These are phyloP conservation scores for Rhea americana DNA, from an alignment of 2,113 vertebrate species.

Conservation along the genomic window DNA sequence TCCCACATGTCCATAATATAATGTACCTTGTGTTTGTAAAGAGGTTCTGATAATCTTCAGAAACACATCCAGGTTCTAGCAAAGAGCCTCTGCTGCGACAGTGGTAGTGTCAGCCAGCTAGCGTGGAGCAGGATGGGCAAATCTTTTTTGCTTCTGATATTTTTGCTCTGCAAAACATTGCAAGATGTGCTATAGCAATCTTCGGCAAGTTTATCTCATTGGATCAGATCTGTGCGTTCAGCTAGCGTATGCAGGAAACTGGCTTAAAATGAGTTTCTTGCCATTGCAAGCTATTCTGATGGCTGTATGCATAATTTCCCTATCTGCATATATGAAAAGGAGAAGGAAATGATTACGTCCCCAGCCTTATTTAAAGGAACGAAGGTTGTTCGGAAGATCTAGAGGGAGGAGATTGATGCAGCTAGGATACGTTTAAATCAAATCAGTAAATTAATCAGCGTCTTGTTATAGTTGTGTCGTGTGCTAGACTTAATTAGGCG, in stretches of 20 bases:
- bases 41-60: not conserved
- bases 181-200: not conserved
- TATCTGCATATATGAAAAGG: not conserved
- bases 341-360: not conserved
- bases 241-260: accelerated
- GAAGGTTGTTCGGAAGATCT: conserved; percentile 33
- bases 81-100: not conserved
- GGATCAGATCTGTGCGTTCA: not conserved
- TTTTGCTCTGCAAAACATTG: accelerated
- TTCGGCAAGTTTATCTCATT: accelerated
- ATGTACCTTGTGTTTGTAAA: accelerated
- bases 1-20: accelerated
- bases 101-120: accelerated
- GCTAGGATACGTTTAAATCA: conserved; percentile 14
- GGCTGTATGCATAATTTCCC: conserved; percentile 34
- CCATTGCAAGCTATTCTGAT: not conserved
- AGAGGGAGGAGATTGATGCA: conserved; percentile 41
- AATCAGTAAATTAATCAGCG: conserved; percentile 56
- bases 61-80: not conserved
- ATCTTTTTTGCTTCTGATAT: not conserved
- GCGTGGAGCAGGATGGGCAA: not conserved
- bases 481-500: conserved; percentile 9
- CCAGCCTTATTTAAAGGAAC: not conserved
- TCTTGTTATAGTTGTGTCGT: not conserved
- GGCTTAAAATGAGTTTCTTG: not conserved